Evolutionary conservation across 2,113 vertebrate species (phyloP).

Genomic region (Trogon surrucura): DNA sequence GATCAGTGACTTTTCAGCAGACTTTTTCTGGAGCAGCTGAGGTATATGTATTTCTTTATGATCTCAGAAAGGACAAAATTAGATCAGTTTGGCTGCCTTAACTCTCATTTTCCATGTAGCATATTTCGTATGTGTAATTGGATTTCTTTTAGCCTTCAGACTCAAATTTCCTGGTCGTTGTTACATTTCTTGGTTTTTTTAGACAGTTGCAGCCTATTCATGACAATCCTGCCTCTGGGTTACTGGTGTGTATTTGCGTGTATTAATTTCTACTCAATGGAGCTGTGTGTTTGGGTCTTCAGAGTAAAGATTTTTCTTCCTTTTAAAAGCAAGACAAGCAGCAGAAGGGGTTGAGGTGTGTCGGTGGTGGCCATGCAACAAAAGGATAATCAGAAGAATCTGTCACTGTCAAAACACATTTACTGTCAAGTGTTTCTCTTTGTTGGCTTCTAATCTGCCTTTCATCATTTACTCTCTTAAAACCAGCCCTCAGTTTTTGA

Average conservation of each 20-base stretch:
- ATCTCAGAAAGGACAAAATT: not conserved
- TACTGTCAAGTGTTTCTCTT: not conserved
- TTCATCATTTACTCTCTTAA: not conserved
- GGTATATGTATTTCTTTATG: not conserved
- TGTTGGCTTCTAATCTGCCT: conserved; percentile 13
- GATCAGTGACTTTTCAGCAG: not conserved
- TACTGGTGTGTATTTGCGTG: not conserved
- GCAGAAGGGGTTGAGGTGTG: not conserved
- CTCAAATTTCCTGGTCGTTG: not conserved
- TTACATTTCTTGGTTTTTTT: not conserved
- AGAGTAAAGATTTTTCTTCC: not conserved
- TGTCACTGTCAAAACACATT: conserved; percentile 20
- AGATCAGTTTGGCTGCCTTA: not conserved
- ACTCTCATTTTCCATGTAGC: not conserved
- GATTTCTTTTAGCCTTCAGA: conserved; percentile 6
- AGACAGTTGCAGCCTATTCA: not conserved
- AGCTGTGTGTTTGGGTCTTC: not conserved
- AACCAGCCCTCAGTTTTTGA: not conserved
- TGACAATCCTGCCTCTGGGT: not conserved
- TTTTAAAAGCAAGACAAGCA: not conserved
- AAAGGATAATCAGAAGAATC: not conserved
- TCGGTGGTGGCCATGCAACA: not conserved
- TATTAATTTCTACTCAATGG: not conserved
- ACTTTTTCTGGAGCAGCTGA: not conserved
- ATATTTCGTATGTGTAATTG: not conserved